Conservation (phyloP, 2,113 vertebrate genomes). For the Nyctereutes procyonoides region DNA sequence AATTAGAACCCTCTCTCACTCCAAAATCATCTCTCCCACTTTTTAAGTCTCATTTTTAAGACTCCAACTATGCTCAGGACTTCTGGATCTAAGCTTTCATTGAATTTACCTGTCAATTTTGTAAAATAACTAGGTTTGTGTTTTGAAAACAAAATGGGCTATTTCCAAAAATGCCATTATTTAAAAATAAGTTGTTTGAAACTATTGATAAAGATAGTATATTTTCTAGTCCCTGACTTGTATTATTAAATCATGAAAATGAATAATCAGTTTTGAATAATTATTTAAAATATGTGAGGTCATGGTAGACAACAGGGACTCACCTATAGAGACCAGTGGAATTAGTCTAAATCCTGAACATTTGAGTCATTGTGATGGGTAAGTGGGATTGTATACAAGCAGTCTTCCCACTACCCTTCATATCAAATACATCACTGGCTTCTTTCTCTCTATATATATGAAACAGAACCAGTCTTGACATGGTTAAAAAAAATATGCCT, state of each 20-base stretch:
- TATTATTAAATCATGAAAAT: background rate
- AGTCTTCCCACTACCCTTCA: background rate
- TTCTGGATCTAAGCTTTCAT: background rate
- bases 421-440: background rate
- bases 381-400: conserved; percentile 11
- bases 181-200: conserved; percentile 9
- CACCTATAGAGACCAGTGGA: background rate
- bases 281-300: background rate
- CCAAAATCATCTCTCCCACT: background rate
- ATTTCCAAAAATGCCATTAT: background rate
- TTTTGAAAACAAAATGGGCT: conserved; percentile 1
- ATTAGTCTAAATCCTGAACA: background rate
- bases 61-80: background rate
- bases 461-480: conserved; percentile 44
- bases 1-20: background rate
- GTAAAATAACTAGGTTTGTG: background rate
- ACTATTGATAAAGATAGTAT: background rate
- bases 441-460: conserved; percentile 41
- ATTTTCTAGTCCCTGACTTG: background rate
- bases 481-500: background rate
- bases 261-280: background rate
- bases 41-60: background rate
- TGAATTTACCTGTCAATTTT: background rate
- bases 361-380: background rate
- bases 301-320: background rate